Conservation (phyloP, 2,797 vertebrate genomes). For the Acrossocheilus fasciatus region DNA sequence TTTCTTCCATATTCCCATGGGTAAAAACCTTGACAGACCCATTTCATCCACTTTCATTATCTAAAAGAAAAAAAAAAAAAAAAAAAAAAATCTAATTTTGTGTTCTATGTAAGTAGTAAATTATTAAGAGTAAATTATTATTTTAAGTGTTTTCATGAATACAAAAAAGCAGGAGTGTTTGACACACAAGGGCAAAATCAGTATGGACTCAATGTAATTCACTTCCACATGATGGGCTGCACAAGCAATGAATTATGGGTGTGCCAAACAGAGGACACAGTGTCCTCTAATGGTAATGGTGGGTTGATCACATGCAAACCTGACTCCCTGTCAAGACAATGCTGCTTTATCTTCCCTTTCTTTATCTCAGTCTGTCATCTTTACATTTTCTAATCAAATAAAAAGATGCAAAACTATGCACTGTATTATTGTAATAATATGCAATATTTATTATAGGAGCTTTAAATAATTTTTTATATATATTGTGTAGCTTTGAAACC, state of each 20-base stretch:
- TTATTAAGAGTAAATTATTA: not conserved
- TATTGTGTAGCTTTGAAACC: conserved; percentile 30
- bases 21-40: not conserved
- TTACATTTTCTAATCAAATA: not conserved
- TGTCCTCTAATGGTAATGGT: conserved; percentile 63
- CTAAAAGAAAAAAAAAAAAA: not conserved
- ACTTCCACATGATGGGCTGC: conserved; percentile 15
- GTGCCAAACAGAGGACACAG: conserved; percentile 65
- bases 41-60: not conserved
- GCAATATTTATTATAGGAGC: not conserved
- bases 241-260: conserved; percentile 46
- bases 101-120: not conserved
- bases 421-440: not conserved
- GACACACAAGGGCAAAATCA: conserved; percentile 10
- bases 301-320: conserved; percentile 47
- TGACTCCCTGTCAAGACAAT: conserved; percentile 19
- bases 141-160: not conserved
- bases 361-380: conserved; percentile 8
- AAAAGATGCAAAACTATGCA: not conserved
- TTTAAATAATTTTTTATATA: not conserved
- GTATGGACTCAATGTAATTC: conserved; percentile 25
- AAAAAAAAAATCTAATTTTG: not conserved
- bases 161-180: not conserved
- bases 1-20: not conserved
- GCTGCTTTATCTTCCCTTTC: conserved; percentile 38